A percentile compares a stretch with the other conserved stretches of the same genome.
Evolutionary conservation across 2,888 invertebrate species (phyloP).

Genomic region (Drosophila falleni): DNA sequence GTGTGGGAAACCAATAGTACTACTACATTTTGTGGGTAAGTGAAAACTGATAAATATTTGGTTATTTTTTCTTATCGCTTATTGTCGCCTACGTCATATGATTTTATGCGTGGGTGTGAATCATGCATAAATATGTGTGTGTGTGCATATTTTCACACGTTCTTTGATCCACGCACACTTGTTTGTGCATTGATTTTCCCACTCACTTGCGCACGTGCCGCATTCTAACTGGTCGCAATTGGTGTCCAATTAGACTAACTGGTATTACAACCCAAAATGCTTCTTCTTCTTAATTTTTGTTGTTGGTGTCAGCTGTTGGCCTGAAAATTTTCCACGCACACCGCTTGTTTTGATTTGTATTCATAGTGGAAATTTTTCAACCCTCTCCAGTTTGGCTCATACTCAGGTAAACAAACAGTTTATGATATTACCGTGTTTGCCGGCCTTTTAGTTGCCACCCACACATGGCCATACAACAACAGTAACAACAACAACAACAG

Average conservation of each 20-base stretch:
- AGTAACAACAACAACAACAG: conserved; percentile 10
- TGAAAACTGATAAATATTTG: conserved; percentile 16
- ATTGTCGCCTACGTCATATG: conserved; percentile 38
- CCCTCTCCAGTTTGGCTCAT: conserved; percentile 22
- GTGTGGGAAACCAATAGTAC: conserved; percentile 18
- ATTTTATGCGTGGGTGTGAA: conserved; percentile 55
- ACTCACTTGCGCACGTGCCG: conserved; percentile 47
- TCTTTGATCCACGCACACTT: conserved; percentile 46
- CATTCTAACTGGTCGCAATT: conserved; percentile 49
- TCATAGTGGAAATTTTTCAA: conserved; percentile 42
- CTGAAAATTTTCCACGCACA: conserved; percentile 52
- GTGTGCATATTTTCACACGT: conserved; percentile 3
- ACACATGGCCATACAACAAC: conserved; percentile 28
- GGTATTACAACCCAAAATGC: conserved; percentile 12
- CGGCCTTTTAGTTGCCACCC: conserved; percentile 44
- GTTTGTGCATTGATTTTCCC: conserved; percentile 65
- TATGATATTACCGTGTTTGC: conserved; percentile 35
- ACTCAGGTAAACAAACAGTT: conserved; percentile 46
- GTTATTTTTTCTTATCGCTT: conserved; percentile 10
- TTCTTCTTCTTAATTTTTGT: conserved; percentile 11
- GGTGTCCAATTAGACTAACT: conserved; percentile 56
- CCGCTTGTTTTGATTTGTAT: conserved; percentile 30
- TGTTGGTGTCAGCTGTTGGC: conserved; percentile 61
- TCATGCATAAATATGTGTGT: conserved; percentile 34
- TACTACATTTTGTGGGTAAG: conserved; percentile 57